phyloP scores from a whole-genome alignment of 2,888 invertebrate genomes.

The Lathronympha strigana region DNA sequence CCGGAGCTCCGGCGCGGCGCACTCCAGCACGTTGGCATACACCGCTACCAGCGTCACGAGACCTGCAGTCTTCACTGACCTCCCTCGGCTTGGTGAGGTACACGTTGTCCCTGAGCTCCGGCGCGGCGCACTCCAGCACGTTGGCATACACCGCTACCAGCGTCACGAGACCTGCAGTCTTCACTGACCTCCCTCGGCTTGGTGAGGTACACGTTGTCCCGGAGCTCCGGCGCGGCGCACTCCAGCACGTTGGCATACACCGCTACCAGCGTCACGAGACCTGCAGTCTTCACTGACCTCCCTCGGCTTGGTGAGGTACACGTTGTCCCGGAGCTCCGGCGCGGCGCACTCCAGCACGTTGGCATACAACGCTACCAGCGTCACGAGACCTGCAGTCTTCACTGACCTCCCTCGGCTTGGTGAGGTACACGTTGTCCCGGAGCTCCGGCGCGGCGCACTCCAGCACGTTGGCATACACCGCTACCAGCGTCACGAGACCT shows the following conservation, averaged over 20 bases:
- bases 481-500: too few species aligned
- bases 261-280: slow-evolving; percentile 41
- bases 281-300: slow-evolving; percentile 53
- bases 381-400: slow-evolving; percentile 4
- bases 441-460: too few species aligned
- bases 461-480: too few species aligned
- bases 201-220: background rate
- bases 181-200: background rate
- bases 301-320: slow-evolving; percentile 61
- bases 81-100: background rate
- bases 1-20: slow-evolving; percentile 57
- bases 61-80: too few species aligned
- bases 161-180: too few species aligned
- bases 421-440: too few species aligned
- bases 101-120: slow-evolving; percentile 43
- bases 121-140: too few species aligned
- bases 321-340: slow-evolving; percentile 60
- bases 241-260: slow-evolving; percentile 35
- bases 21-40: slow-evolving; percentile 64
- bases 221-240: slow-evolving; percentile 54
- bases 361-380: slow-evolving; percentile 44
- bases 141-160: too few species aligned
- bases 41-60: too few species aligned
- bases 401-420: too few species aligned
- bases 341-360: slow-evolving; percentile 55